Evolutionary conservation across 2,113 vertebrate species (phyloP).

Genomic region (Ginglymostoma cirratum): DNA sequence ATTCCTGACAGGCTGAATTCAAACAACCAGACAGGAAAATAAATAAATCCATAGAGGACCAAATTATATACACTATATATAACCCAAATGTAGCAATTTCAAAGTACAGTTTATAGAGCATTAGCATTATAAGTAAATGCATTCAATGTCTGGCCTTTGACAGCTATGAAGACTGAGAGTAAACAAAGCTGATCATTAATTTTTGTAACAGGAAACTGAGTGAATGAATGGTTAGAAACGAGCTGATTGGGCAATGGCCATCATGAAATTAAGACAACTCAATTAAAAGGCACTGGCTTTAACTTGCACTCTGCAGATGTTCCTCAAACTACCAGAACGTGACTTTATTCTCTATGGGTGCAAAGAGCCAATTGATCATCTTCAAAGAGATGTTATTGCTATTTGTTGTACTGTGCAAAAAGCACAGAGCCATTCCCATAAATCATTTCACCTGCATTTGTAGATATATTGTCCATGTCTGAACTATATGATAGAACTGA

Average conservation of each 20-base stretch:
- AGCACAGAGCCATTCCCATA: background rate
- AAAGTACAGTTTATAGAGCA: slow-evolving; percentile 64
- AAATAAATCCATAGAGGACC: slow-evolving; percentile 66
- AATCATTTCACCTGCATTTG: background rate
- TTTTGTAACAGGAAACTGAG: background rate
- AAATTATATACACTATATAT: slow-evolving; percentile 61
- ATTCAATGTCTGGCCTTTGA: slow-evolving; percentile 68
- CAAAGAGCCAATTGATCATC: background rate
- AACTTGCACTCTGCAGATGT: background rate
- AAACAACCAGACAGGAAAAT: slow-evolving; percentile 67
- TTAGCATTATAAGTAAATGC: slow-evolving; percentile 76
- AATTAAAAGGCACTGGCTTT: background rate
- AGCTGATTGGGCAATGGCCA: slow-evolving; percentile 40
- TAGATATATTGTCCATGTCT: background rate
- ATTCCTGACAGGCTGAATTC: slow-evolving; percentile 60
- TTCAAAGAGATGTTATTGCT: background rate
- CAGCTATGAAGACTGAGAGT: slow-evolving; percentile 58
- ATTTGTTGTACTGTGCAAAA: background rate
- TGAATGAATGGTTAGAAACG: background rate
- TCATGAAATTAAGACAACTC: background rate
- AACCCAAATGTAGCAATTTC: slow-evolving; percentile 64
- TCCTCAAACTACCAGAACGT: background rate
- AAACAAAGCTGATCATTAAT: slow-evolving; percentile 57
- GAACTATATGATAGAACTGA: background rate
- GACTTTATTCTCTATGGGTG: background rate